A percentile compares a stretch with the other conserved stretches of the same genome.
phyloP scores from a whole-genome alignment of 1,140 invertebrate species.

The Pseudomyrmex dendroicus region DNA sequence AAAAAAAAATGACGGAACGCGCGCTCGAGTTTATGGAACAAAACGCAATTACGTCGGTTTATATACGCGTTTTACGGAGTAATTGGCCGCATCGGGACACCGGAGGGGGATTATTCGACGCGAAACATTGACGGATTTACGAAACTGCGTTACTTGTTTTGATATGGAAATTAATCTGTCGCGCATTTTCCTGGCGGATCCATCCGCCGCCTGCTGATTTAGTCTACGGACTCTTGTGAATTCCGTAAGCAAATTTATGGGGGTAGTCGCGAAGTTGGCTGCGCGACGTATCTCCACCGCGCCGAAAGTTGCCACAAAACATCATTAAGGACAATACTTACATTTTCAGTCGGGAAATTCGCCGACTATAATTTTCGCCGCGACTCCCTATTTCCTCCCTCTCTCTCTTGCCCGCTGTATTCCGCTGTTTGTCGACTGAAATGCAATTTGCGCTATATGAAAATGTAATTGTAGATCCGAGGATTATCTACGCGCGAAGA shows the following conservation, averaged over 20 bases:
- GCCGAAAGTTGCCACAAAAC: constrained; percentile 56
- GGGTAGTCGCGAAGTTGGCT: constrained; percentile 35
- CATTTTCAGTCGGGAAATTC: constrained; percentile 50
- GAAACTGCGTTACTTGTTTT: constrained; percentile 50
- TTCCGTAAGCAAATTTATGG: constrained; percentile 49
- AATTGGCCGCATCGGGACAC: constrained; percentile 53
- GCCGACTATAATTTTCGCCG: constrained; percentile 52
- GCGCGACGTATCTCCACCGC: constrained; percentile 27
- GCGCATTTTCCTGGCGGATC: constrained; percentile 31
- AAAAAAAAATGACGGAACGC: background rate
- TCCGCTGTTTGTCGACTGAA: constrained; percentile 50
- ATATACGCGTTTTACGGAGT: constrained; percentile 35
- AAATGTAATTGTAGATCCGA: constrained; percentile 56
- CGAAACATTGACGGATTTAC: constrained; percentile 52
- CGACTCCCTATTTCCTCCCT: background rate
- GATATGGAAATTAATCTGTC: constrained; percentile 50
- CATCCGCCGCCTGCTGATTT: constrained; percentile 36
- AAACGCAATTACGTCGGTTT: constrained; percentile 49
- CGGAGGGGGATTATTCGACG: constrained; percentile 31
- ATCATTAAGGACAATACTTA: constrained; percentile 62
- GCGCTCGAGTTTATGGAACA: constrained; percentile 30
- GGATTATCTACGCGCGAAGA: constrained; percentile 50
- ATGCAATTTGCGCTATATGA: constrained; percentile 57
- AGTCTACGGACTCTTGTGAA: constrained; percentile 24
- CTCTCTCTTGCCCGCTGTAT: background rate